Evolutionary conservation across 2,797 vertebrate species (phyloP), one percentile per base, ranked within the genome.

Genomic region (Potorous gilbertii): DNA sequence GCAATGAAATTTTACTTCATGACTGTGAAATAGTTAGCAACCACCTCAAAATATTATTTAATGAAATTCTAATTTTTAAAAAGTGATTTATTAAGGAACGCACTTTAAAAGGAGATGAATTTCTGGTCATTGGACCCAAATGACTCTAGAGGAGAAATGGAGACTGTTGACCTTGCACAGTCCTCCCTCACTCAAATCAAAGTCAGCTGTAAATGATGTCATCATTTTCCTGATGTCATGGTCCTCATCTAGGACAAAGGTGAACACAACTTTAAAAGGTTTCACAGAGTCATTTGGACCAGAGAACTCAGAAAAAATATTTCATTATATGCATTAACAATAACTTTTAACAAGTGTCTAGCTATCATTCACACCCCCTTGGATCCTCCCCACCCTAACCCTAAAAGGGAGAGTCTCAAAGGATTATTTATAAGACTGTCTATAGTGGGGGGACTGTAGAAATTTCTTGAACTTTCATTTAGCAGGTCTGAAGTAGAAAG

Each of bases 21-120:
- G 91, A 96, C 95, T 95, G 90, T 97, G 94, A 52, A 91, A 94
- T 97, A 97, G 97, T 97, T 97, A 97, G 92, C 90, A 92, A 95
- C 90, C 27, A 96, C 90, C 97, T 98, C 92, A 96, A 97, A 97
- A 93, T 87, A 34, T 96, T 97, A 97, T 96, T 97, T 97, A 97
- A 97, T 96, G 97, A 97, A 96, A 97, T 91, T 91, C 87, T 50
- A 95, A 40, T n/a, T 74, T 62, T 59, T 31, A 9, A 59, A 31
- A 96, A 91, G 50, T 90, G 95, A 97, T 97, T 96, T 98, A 97
- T 97, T 97, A 97, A 96, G 46, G 50, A 46, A 94, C 24, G 90
- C 96, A 95, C 93, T 96, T 56, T 96, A 52, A 52, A 52, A 52
- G 52, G 52, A 52, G 52, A 52, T 52, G 52, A 52, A 52, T 52